Percentiles rank a stretch among this genome's conserved stretches.
These are phyloP conservation scores for Cheilosia grossa DNA, from an alignment of 2,888 invertebrate species.

Conservation along the genomic window DNA sequence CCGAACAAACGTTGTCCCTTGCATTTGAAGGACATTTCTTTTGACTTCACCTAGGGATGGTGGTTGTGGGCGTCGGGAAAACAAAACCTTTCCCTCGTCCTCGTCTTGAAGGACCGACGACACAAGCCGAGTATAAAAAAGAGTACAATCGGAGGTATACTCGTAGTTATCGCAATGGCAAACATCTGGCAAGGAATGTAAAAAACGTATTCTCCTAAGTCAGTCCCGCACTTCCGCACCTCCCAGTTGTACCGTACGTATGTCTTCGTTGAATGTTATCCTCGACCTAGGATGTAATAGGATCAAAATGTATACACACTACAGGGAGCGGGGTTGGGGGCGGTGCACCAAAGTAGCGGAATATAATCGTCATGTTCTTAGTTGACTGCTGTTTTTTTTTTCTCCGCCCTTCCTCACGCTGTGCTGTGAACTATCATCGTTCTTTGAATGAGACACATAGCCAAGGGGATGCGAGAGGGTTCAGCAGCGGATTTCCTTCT, in stretches of 20 bases:
- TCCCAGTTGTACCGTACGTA: constrained; percentile 2
- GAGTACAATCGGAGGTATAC: constrained; percentile 18
- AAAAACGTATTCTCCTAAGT: constrained; percentile 28
- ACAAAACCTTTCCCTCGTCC: neutral
- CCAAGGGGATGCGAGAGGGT: neutral
- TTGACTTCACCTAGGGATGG: constrained; percentile 24
- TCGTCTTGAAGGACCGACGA: constrained; percentile 27
- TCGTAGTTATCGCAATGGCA: constrained; percentile 49
- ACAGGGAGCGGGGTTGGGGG: neutral
- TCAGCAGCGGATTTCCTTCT: constrained; percentile 54
- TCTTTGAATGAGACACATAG: constrained; percentile 25
- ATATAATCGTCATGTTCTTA: constrained; percentile 67
- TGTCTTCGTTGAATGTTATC: constrained; percentile 65
- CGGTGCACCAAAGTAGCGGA: constrained; percentile 40
- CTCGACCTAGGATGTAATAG: constrained; percentile 68
- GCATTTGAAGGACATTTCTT: constrained; percentile 64
- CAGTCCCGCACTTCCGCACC: constrained; percentile 21
- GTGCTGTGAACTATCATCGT: constrained; percentile 29
- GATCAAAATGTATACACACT: constrained; percentile 66
- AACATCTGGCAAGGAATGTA: constrained; percentile 64
- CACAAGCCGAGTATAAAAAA: constrained; percentile 25
- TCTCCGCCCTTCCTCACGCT: neutral
- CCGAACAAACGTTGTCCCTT: constrained; percentile 29
- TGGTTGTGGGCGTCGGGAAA: constrained; percentile 14
- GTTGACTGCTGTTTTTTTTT: constrained; percentile 49